phyloP scores from a whole-genome alignment of 2,113 vertebrate species.

The Ardeotis arabs region DNA sequence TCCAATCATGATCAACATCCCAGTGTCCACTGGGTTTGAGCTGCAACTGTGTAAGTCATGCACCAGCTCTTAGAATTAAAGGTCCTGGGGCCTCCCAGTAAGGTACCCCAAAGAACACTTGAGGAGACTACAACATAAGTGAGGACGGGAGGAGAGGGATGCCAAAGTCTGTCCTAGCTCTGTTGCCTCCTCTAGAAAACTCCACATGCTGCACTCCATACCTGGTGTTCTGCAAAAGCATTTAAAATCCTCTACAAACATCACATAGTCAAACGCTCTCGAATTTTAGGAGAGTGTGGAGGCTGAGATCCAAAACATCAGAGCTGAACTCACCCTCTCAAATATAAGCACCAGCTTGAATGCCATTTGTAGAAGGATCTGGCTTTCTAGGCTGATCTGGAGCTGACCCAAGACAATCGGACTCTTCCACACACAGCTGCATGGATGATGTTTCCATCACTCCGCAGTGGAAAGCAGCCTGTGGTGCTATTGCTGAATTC shows the following conservation, averaged over 20 bases:
- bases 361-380: not conserved
- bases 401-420: not conserved
- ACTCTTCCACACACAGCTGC: not conserved
- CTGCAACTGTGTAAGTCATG: not conserved
- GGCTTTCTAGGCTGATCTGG: not conserved
- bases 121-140: not conserved
- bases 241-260: not conserved
- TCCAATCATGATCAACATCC: not conserved
- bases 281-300: not conserved
- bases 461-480: not conserved
- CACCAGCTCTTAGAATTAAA: not conserved
- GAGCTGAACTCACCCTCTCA: not conserved
- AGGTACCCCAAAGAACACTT: not conserved
- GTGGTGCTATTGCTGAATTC: not conserved
- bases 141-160: not conserved
- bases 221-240: not conserved
- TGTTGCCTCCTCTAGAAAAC: not conserved
- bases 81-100: not conserved
- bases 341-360: not conserved
- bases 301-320: not conserved
- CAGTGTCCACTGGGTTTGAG: not conserved
- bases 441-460: not conserved
- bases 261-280: not conserved
- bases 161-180: not conserved
- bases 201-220: not conserved